Conservation (phyloP, 1,140 invertebrate species). For the Dinoponera quadriceps region DNA sequence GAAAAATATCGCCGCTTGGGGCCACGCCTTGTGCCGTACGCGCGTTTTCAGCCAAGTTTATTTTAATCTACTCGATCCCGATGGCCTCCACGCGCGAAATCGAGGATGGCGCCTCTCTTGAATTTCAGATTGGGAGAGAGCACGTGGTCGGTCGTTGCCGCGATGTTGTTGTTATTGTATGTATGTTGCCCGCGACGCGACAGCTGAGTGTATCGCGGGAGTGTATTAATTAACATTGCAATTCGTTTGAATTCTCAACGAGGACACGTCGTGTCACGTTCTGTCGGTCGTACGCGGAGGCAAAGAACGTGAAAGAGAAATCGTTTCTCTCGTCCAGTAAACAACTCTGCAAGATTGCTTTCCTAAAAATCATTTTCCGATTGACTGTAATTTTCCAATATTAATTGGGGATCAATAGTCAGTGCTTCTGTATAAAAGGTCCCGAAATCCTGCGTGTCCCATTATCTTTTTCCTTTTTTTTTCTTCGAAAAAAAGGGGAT, state of each 20-base stretch:
- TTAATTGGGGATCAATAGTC: neutral
- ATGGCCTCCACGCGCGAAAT: constrained; percentile 9
- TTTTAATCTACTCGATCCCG: constrained; percentile 17
- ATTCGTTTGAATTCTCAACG: neutral
- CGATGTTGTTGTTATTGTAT: constrained; percentile 2
- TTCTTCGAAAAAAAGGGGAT: too few relatives aligned
- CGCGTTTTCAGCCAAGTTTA: neutral
- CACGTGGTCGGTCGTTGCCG: neutral
- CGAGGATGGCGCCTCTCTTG: neutral
- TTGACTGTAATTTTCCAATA: neutral
- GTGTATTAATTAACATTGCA: constrained; percentile 5
- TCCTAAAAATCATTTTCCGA: neutral
- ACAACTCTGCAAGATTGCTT: neutral
- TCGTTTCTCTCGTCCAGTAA: too few relatives aligned
- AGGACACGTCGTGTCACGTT: neutral
- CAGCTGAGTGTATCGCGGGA: constrained; percentile 12
- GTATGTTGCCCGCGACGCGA: neutral
- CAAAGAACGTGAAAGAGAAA: too few relatives aligned
- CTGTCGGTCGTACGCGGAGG: neutral
- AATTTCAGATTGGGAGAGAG: neutral
- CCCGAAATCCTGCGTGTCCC: too few relatives aligned
- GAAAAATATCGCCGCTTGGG: too few relatives aligned
- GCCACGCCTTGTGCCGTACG: too few relatives aligned
- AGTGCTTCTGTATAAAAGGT: too few relatives aligned
- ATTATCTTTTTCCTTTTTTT: too few relatives aligned